Percentiles rank a stretch among this genome's conserved stretches.
Conservation (phyloP, 2,888 invertebrate species). For the Nyleta sp. region DNA sequence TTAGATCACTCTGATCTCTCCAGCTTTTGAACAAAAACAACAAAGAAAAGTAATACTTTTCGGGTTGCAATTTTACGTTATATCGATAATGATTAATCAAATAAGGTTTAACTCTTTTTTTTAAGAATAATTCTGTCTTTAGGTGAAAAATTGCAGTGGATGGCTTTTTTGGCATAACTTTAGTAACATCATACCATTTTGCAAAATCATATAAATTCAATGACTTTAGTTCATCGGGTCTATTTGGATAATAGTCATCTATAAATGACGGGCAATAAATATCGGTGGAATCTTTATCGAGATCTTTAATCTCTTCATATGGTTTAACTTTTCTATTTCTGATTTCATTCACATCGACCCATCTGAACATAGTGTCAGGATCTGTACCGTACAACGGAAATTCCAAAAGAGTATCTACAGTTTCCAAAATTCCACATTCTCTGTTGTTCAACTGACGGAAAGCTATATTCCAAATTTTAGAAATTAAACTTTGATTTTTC, state of each 20-base stretch:
- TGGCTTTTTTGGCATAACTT: background rate
- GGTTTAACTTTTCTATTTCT: constrained; percentile 17
- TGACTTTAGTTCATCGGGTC: constrained; percentile 1
- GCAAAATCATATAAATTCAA: constrained; percentile 10
- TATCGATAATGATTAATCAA: constrained; percentile 71
- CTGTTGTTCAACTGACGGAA: constrained; percentile 63
- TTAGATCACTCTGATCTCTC: constrained; percentile 67
- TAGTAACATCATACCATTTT: constrained; percentile 10
- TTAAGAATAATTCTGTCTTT: background rate
- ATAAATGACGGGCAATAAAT: constrained; percentile 9
- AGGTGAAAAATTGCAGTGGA: background rate
- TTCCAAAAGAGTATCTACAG: constrained; percentile 72
- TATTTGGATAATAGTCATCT: constrained; percentile 17
- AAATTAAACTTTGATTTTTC: background rate
- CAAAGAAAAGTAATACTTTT: constrained; percentile 70
- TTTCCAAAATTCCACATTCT: constrained; percentile 75
- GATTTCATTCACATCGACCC: constrained; percentile 1
- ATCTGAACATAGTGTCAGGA: constrained; percentile 6
- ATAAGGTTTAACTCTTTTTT: constrained; percentile 68
- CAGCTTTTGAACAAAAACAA: constrained; percentile 70
- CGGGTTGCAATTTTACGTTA: constrained; percentile 68
- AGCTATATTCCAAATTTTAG: constrained; percentile 7
- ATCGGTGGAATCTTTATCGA: constrained; percentile 12
- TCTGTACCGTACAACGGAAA: constrained; percentile 66
- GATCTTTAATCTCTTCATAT: background rate